Conservation (phyloP, 2,113 vertebrate genomes). For the Cnemophilus loriae region DNA sequence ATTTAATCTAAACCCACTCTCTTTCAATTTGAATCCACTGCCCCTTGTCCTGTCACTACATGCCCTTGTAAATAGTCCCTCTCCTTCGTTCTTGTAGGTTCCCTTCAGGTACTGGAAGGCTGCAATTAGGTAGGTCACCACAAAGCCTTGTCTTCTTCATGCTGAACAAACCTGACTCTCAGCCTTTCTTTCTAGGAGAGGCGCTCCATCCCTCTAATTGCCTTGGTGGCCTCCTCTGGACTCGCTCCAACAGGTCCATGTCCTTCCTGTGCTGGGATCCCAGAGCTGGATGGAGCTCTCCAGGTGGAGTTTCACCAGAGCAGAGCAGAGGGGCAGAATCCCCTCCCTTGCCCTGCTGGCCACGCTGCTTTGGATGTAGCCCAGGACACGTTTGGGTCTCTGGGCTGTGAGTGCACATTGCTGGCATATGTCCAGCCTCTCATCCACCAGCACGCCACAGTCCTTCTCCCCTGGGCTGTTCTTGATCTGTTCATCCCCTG, state of each 20-base stretch:
- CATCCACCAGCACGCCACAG: neutral
- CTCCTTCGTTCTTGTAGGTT: neutral
- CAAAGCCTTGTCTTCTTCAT: neutral
- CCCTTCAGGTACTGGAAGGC: neutral
- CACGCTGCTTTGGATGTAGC: neutral
- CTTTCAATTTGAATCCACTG: neutral
- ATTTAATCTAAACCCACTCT: neutral
- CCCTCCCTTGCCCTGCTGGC: fast-evolving
- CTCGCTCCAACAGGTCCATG: fast-evolving
- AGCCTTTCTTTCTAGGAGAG: neutral
- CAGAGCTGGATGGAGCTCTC: neutral
- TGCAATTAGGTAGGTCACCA: neutral
- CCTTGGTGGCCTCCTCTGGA: neutral
- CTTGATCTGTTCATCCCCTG: fast-evolving
- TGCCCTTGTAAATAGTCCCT: neutral
- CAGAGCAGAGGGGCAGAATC: neutral
- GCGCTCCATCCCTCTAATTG: neutral
- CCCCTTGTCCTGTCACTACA: neutral
- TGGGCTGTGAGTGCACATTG: fast-evolving
- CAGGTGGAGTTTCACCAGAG: neutral
- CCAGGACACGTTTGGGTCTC: fast-evolving
- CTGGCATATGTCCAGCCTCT: neutral
- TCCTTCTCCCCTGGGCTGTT: neutral
- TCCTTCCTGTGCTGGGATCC: neutral
- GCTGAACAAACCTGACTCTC: neutral